Evolutionary conservation across 1,140 invertebrate species (phyloP), one percentile per base, ranked within the genome.

Genomic region (Bicyclus anynana): DNA sequence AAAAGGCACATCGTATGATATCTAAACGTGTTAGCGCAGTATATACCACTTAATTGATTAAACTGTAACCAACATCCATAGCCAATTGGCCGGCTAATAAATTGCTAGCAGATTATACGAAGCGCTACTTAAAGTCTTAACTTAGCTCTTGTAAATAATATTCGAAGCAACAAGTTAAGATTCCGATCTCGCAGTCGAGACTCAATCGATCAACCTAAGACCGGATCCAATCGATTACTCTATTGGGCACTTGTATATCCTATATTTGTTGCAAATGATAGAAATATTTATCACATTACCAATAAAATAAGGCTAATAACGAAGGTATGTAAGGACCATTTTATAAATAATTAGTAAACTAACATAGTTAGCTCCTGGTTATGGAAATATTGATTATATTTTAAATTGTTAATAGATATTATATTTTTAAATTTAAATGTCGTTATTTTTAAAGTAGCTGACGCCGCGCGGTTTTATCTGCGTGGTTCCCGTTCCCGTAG

Each of bases 121-220:
- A 49, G 47, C 33, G 29, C 16, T 33, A 33, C 47, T 49, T 49
- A 29, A 49, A 29, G 29, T 49, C 47, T 29, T 33, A 44, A 44
- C 47, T 49, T 49, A 49, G 47, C 9, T 33, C 29, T 44, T 44
- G 40, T 16, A 47, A 33, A 49, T 49, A 35, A 29, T 29, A 49
- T 33, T 35, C 47, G 18, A 48, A 47, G 53, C 53, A 55, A 55
- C 53, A 55, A 55, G 53, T 55, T 47, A 35, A 40, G 47, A 29
- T 57, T 61, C 62, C 61, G 61, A 69, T 69, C 72, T 67, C 69
- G 56, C 65, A 49, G 65, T 74, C 74, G 65, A 62, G 61, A 67
- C 77, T 72, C 47, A 49, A 49, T 49, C 29, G 47, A 49, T 80
- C 74, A 44, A 44, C 64, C 59, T 33, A 16, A 20, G 17, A 44